Conservation (phyloP, 2,113 vertebrate genomes). For the Actenoides lindsayi region DNA sequence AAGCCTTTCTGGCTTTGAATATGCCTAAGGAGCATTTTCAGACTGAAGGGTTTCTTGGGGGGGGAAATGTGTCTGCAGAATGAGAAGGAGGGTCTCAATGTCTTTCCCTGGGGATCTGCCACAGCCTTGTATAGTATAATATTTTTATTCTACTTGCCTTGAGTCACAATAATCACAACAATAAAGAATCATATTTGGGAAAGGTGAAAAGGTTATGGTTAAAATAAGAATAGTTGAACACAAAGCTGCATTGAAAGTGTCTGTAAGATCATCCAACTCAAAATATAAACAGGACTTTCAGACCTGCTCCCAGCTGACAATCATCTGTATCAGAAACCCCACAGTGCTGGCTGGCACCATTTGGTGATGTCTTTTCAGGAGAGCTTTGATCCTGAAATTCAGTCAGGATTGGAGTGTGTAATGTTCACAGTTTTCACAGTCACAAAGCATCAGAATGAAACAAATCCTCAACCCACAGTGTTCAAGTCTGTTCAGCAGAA, state of each 20-base stretch:
- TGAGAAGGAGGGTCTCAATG: neutral
- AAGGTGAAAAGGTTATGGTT: neutral
- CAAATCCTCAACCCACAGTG: accelerated
- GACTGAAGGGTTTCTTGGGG: neutral
- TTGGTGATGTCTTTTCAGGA: neutral
- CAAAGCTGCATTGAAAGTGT: neutral
- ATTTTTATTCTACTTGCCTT: neutral
- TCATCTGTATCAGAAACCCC: neutral
- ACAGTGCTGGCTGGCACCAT: neutral
- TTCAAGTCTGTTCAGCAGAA: neutral
- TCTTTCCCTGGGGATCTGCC: neutral
- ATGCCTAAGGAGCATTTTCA: neutral
- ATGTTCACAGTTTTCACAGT: neutral
- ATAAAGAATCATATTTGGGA: neutral
- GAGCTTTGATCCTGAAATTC: neutral
- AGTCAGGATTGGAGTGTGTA: too few relatives aligned
- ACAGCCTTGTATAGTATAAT: neutral
- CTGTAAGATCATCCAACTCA: neutral
- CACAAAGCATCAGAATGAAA: neutral
- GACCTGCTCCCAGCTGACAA: neutral
- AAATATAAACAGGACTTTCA: neutral
- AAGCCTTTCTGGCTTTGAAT: neutral
- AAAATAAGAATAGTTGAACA: neutral
- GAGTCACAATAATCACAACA: neutral
- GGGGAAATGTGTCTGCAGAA: neutral